These are phyloP conservation scores for Octodon degus DNA, from an alignment of 2,113 vertebrate genomes.

Conservation along the genomic window DNA sequence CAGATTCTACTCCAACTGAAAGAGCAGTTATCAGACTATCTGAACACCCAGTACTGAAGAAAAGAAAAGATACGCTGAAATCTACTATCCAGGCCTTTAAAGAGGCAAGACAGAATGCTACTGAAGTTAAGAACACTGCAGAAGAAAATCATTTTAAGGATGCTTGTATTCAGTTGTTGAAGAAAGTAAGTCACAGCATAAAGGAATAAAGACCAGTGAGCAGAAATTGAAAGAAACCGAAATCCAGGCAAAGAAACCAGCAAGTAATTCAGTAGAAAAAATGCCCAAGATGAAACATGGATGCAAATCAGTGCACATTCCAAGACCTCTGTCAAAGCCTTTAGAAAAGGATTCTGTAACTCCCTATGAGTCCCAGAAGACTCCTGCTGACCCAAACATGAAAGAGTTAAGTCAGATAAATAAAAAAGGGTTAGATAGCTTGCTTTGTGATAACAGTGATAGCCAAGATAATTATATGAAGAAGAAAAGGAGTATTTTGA, in stretches of 20 bases:
- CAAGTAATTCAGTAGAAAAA: constrained; percentile 48
- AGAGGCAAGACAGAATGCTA: constrained; percentile 87
- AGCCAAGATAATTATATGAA: constrained; percentile 72
- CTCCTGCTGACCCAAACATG: constrained; percentile 28
- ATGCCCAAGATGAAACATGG: constrained; percentile 23
- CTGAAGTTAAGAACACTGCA: constrained; percentile 67
- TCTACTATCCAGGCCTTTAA: constrained; percentile 88
- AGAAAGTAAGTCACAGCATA: too few relatives aligned
- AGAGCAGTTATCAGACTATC: too few relatives aligned
- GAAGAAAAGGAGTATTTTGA: constrained; percentile 92
- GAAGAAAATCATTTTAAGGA: constrained; percentile 70
- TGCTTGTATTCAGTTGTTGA: background rate
- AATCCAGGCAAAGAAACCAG: too few relatives aligned
- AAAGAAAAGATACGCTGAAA: background rate
- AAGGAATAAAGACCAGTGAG: too few relatives aligned
- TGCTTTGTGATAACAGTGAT: constrained; percentile 75
- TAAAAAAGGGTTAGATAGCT: too few relatives aligned
- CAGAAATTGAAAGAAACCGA: too few relatives aligned
- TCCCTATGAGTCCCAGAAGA: constrained; percentile 60
- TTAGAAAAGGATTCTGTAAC: background rate
- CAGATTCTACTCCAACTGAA: too few relatives aligned
- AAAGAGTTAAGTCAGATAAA: constrained; percentile 44
- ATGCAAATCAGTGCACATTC: constrained; percentile 20
- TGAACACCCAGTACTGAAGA: too few relatives aligned
- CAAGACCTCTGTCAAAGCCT: background rate